Percentiles rank a stretch among this genome's conserved stretches.
Conservation (phyloP, 2,113 vertebrate genomes). For the Hippocampus guttulatus region DNA sequence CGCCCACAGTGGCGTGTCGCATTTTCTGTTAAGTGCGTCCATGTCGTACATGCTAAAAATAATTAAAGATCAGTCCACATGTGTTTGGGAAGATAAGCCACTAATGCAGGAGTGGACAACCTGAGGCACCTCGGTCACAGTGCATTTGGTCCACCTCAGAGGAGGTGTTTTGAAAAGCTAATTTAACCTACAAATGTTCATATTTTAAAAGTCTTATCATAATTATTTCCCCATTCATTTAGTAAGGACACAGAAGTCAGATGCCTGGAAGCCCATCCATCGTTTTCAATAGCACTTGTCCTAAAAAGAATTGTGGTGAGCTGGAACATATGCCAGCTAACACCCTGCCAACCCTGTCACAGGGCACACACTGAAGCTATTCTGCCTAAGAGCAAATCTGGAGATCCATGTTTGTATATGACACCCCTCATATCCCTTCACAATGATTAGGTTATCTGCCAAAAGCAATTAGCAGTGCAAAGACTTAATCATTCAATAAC, state of each 20-base stretch:
- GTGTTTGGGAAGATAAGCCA: constrained; percentile 8
- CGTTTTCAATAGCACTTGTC: neutral
- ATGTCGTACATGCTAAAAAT: constrained; percentile 38
- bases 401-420: neutral
- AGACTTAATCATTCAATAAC: neutral
- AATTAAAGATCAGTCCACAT: constrained; percentile 29
- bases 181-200: neutral
- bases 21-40: constrained; percentile 49
- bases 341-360: neutral
- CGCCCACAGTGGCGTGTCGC: constrained; percentile 24
- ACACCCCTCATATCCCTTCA: neutral
- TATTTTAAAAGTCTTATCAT: no score
- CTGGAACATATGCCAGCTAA: neutral
- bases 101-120: neutral
- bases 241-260: neutral
- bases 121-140: neutral
- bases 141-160: neutral
- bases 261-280: constrained; percentile 1
- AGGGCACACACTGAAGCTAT: neutral
- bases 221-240: neutral
- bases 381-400: neutral
- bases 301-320: neutral
- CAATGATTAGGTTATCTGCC: constrained; percentile 12
- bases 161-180: neutral
- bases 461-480: constrained; percentile 35